phyloP scores from a whole-genome alignment of 2,888 invertebrate species.

The Empis livida region DNA sequence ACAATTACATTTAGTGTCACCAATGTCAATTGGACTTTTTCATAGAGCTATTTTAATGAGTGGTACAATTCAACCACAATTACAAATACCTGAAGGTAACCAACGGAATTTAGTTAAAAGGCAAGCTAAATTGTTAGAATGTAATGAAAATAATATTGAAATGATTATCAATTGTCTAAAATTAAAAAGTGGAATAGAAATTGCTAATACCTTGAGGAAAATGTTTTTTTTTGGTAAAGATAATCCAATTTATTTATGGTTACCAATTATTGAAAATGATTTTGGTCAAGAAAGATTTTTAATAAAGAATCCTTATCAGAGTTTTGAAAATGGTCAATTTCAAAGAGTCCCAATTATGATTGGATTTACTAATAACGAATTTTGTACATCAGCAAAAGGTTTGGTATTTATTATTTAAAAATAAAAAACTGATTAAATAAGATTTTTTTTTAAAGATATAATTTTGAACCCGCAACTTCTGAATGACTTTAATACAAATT shows the following conservation, averaged over 20 bases:
- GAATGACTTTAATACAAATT: slow-evolving; percentile 35
- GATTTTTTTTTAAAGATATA: slow-evolving; percentile 15
- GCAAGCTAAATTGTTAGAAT: slow-evolving; percentile 38
- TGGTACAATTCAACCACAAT: slow-evolving; percentile 27
- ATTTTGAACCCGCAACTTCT: slow-evolving; percentile 29
- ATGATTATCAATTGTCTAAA: slow-evolving; percentile 38
- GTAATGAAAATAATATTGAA: slow-evolving; percentile 28
- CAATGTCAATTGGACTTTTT: slow-evolving; percentile 35
- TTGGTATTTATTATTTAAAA: slow-evolving; percentile 17
- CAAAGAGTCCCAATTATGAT: slow-evolving; percentile 37
- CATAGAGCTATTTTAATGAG: slow-evolving; percentile 43
- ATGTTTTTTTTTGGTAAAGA: slow-evolving; percentile 22
- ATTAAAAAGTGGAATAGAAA: slow-evolving; percentile 16
- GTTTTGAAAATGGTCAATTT: slow-evolving; percentile 33
- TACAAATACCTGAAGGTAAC: slow-evolving; percentile 24
- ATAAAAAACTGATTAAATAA: background rate
- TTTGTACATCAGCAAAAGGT: slow-evolving; percentile 35
- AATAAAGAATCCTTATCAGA: slow-evolving; percentile 33
- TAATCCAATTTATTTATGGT: slow-evolving; percentile 30
- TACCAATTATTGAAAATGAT: slow-evolving; percentile 39
- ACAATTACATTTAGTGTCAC: slow-evolving; percentile 28
- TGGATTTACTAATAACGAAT: slow-evolving; percentile 40
- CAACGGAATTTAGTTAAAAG: slow-evolving; percentile 38
- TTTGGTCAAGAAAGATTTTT: slow-evolving; percentile 39
- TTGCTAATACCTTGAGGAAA: slow-evolving; percentile 15